These are phyloP conservation scores for Pterocles gutturalis DNA, from an alignment of 2,113 vertebrate species.

Conservation along the genomic window DNA sequence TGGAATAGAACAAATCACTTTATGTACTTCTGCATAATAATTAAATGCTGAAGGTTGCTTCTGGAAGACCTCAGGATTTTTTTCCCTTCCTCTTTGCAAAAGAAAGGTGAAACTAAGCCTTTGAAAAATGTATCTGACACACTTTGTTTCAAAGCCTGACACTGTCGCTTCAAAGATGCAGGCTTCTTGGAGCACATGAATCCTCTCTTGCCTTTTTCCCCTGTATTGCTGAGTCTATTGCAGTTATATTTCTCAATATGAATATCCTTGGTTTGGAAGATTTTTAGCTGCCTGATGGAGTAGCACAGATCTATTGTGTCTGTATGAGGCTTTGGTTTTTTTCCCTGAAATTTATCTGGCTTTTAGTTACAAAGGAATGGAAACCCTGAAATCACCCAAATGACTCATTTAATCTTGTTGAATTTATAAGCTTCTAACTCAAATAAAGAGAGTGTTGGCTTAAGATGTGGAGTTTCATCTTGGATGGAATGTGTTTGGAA, in stretches of 20 bases:
- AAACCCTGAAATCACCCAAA: background rate
- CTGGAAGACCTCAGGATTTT: background rate
- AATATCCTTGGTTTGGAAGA: background rate
- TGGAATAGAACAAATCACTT: background rate
- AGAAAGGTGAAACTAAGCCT: background rate
- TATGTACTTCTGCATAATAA: background rate
- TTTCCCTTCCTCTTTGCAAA: background rate
- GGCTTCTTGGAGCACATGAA: background rate
- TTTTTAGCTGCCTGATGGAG: background rate
- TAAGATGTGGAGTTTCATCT: constrained; percentile 2
- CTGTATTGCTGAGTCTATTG: background rate
- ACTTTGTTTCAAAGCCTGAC: background rate
- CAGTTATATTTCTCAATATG: background rate
- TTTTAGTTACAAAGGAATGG: background rate
- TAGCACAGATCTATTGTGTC: background rate
- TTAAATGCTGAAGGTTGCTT: background rate
- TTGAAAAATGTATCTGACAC: background rate
- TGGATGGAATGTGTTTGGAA: constrained; percentile 16
- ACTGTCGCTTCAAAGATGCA: background rate
- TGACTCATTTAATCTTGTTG: background rate
- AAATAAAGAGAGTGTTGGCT: background rate
- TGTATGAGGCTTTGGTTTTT: background rate
- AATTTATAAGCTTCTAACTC: constrained; percentile 24
- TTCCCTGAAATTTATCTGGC: background rate
- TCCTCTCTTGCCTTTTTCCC: background rate